Evolutionary conservation across 2,888 invertebrate genomes (phyloP), one percentile per base, ranked within the genome.

Genomic region (Cerastis rubricosa): DNA sequence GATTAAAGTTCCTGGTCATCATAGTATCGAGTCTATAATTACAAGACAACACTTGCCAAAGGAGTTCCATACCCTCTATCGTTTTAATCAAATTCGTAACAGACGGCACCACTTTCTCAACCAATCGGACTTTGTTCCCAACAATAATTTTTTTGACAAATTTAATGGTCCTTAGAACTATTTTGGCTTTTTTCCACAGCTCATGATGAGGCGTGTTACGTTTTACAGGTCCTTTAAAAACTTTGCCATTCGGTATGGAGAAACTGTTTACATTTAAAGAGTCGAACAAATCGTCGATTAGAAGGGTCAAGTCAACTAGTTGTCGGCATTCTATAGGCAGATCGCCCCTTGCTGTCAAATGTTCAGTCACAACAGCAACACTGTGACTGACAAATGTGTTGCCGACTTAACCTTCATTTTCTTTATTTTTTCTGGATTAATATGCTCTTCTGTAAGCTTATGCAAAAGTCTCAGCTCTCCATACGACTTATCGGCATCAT

Each of bases 341-440:
- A 40, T 74, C 61, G 29, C 80, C 81, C 25, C 75, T 80, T 14
- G 51, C 80, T 2, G 71, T 47, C 14, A 86, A 70, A 77, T 84
- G 84, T 65, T 83, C 74, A 9, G 89, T 71, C 0, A 72, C 87
- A 0, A 88, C 86, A 14, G n/a, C 88, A 12, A 90, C 85, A n/a
- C 88, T 86, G 57, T 89, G 89, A 47, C 89, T 91, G 57, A 89
- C 12, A 90, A 4, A 77, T 91, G 89, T 14, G 88, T 74, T 3
- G 89, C 89, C 6, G 70, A n/a, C 54, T 89, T 89, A 0, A 89
- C 89, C 3, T 79, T 68, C n/a, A 89, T 90, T 85, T 89, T 90
- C n/a, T 6, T 88, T 86, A 17, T 86, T 87, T 71, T 71, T 25
- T 64, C 71, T 1, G 65, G 43, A 43, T 65, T 65, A 1, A 54